Percentiles rank a stretch among this genome's conserved stretches.
phyloP scores from a whole-genome alignment of 2,797 vertebrate species.

The Eleutherodactylus coqui region DNA sequence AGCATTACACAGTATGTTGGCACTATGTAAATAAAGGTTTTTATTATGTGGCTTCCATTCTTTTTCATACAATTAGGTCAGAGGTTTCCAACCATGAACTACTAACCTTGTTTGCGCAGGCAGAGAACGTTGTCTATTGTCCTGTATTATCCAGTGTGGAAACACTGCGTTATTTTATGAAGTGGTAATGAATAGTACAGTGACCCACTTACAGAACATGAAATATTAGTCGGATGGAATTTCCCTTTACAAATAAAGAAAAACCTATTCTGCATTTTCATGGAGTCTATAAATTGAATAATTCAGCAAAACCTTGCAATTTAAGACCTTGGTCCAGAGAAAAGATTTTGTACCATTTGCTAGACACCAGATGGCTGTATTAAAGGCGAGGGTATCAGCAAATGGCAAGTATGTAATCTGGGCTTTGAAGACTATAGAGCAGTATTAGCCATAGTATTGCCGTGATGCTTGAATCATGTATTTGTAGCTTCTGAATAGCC shows the following conservation, averaged over 20 bases:
- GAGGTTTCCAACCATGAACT: conserved; percentile 22
- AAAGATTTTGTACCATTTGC: conserved; percentile 34
- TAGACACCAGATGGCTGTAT: conserved; percentile 59
- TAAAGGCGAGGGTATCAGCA: conserved; percentile 27
- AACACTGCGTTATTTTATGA: conserved; percentile 44
- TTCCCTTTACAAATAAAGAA: conserved; percentile 8
- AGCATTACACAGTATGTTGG: not conserved
- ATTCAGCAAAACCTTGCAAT: conserved; percentile 26
- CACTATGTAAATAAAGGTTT: not conserved
- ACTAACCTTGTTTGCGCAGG: conserved; percentile 7
- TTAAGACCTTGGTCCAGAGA: conserved; percentile 25
- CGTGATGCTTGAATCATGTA: not conserved
- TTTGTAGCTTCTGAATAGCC: not conserved
- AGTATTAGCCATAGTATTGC: conserved; percentile 23
- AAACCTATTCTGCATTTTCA: not conserved
- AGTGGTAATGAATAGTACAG: conserved; percentile 32
- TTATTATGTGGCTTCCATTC: not conserved
- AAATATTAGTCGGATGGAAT: conserved; percentile 19
- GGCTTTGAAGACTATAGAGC: conserved; percentile 29
- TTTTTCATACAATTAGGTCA: conserved; percentile 26
- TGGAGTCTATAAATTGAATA: conserved; percentile 2
- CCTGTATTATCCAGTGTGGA: conserved; percentile 21
- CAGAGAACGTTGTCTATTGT: conserved; percentile 35
- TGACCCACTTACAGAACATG: conserved; percentile 42
- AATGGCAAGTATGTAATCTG: conserved; percentile 53